phyloP scores from a whole-genome alignment of 2,888 invertebrate genomes.

The Drosophila merina region DNA sequence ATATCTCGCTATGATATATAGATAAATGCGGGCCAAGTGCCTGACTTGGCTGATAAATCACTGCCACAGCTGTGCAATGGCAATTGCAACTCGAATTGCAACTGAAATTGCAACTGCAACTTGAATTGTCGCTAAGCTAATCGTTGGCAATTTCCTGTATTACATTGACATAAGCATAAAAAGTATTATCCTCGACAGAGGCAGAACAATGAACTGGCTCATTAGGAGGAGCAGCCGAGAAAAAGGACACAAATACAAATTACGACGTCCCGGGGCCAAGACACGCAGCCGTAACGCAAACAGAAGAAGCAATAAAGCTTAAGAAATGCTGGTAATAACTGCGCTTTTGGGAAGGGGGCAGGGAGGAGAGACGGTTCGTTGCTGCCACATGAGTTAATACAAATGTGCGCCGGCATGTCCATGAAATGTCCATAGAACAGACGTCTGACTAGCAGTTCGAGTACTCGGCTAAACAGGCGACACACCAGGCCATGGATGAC shows the following conservation, averaged over 20 bases:
- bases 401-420: conserved; percentile 64
- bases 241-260: conserved; percentile 48
- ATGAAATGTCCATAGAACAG: conserved; percentile 50
- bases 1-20: conserved; percentile 43
- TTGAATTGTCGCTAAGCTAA: conserved; percentile 49
- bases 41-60: conserved; percentile 36
- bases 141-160: conserved; percentile 50
- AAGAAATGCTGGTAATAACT: conserved; percentile 73
- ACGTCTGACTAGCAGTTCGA: conserved; percentile 41
- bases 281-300: conserved; percentile 41
- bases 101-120: conserved; percentile 23
- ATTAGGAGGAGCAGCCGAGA: conserved; percentile 22
- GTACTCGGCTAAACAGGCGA: conserved; percentile 38
- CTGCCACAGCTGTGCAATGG: conserved; percentile 4
- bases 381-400: conserved; percentile 56
- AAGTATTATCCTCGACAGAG: conserved; percentile 29
- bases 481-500: conserved; percentile 47
- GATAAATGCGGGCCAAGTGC: conserved; percentile 37
- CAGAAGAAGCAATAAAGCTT: conserved; percentile 39
- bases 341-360: conserved; percentile 32
- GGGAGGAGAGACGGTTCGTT: conserved; percentile 22
- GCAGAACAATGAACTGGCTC: conserved; percentile 38
- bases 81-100: conserved; percentile 6
- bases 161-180: conserved; percentile 41
- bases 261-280: conserved; percentile 42